Conservation (phyloP, 2,113 vertebrate genomes). For the Microtus richardsoni region DNA sequence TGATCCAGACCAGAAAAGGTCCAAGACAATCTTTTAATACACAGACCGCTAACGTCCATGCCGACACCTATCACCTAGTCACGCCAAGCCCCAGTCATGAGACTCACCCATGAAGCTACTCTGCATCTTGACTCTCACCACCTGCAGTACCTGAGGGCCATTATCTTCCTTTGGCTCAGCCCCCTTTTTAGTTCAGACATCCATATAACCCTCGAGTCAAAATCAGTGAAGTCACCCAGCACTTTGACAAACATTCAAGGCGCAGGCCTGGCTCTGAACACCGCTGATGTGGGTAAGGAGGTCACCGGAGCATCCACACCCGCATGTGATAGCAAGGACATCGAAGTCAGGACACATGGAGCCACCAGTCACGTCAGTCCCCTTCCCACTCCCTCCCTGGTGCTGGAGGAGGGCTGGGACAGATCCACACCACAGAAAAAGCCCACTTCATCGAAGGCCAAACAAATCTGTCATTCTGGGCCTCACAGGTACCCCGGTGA, state of each 20-base stretch:
- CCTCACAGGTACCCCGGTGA: conserved; percentile 6
- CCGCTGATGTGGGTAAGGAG: not conserved
- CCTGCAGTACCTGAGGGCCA: not conserved
- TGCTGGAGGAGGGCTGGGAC: not conserved
- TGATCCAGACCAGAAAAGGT: not conserved
- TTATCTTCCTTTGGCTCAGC: not conserved
- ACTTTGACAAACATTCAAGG: not conserved
- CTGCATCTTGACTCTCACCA: not conserved
- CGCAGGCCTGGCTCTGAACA: not conserved
- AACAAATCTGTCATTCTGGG: not conserved
- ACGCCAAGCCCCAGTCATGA: not conserved
- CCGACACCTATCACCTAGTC: not conserved
- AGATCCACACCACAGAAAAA: not conserved
- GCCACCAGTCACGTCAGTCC: not conserved
- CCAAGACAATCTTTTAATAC: not conserved
- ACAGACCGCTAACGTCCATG: not conserved
- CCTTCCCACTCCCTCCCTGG: not conserved
- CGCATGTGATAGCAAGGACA: not conserved
- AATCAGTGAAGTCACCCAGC: not conserved
- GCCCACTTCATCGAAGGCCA: not conserved
- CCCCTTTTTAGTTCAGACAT: not conserved
- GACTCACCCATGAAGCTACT: fast-evolving
- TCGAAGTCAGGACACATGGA: conserved; percentile 17
- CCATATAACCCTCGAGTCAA: not conserved
- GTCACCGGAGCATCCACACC: not conserved